Evolutionary conservation across 2,888 invertebrate species (phyloP).

Genomic region (Palloptera scutellata): DNA sequence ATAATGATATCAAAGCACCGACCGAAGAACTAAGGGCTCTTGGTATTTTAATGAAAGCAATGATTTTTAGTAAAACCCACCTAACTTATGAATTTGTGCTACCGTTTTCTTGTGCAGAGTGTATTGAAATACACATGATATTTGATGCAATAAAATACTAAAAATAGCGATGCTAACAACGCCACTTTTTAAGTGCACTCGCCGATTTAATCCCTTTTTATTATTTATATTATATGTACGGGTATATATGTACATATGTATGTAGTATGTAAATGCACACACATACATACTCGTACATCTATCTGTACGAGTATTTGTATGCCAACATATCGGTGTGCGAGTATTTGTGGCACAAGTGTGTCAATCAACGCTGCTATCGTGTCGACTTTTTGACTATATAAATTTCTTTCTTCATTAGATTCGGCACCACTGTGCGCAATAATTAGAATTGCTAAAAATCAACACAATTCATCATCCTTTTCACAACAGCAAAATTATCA

Average conservation of each 20-base stretch:
- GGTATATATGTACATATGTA: background rate
- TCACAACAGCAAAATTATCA: background rate
- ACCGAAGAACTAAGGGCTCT: no score
- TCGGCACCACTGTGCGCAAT: constrained; percentile 6
- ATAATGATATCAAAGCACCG: no score
- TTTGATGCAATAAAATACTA: no score
- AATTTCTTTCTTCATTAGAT: no score
- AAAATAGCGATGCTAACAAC: background rate
- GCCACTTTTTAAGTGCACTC: background rate
- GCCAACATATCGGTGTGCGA: background rate
- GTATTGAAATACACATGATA: no score
- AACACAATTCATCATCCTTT: constrained; percentile 26
- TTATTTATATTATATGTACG: no score
- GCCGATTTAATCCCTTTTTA: background rate
- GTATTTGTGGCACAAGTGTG: constrained; percentile 27
- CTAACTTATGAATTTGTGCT: no score
- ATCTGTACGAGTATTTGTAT: background rate
- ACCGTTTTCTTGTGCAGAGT: no score
- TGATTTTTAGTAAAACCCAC: no score
- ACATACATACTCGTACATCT: background rate
- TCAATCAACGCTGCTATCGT: constrained; percentile 34
- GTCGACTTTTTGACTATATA: constrained; percentile 3
- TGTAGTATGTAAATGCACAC: background rate
- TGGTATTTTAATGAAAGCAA: no score
- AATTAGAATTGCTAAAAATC: constrained; percentile 30